These are phyloP conservation scores for Stegana nigrithorax DNA, from an alignment of 2,888 invertebrate species.

Conservation along the genomic window DNA sequence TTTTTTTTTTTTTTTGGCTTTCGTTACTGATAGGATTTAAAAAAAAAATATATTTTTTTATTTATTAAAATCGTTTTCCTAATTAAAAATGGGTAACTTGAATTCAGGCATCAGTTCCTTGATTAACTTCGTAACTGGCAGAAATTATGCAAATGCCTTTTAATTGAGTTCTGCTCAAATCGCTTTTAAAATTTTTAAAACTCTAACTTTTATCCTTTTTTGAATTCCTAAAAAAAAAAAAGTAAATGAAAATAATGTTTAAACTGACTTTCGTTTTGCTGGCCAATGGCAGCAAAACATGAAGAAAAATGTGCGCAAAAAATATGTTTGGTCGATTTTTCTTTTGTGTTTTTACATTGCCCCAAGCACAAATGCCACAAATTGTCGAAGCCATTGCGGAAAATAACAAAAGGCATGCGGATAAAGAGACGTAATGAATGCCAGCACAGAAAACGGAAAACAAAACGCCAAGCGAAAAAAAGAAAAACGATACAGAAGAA, in stretches of 20 bases:
- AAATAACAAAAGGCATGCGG: not conserved
- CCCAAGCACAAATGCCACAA: slow-evolving; percentile 25
- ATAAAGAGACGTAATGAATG: not conserved
- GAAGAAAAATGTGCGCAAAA: slow-evolving; percentile 46
- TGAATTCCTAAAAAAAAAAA: not conserved
- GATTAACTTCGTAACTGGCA: no score
- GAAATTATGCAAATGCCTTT: slow-evolving; percentile 49
- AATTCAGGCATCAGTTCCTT: no score
- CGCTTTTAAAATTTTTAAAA: not conserved
- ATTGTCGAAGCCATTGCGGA: not conserved
- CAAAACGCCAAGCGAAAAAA: not conserved
- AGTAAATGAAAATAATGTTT: slow-evolving; percentile 14
- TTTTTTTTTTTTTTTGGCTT: no score
- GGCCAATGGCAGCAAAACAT: slow-evolving; percentile 45
- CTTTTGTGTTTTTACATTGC: slow-evolving; percentile 27
- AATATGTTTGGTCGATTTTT: slow-evolving; percentile 47
- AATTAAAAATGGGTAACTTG: no score
- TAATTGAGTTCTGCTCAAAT: slow-evolving; percentile 26
- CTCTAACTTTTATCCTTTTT: not conserved
- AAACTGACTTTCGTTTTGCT: slow-evolving; percentile 43
- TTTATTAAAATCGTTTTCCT: no score
- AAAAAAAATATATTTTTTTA: no score
- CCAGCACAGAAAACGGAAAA: not conserved
- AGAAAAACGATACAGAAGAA: no score
- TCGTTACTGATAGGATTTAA: no score